phyloP scores from a whole-genome alignment of 2,113 vertebrate species.

The Acrocephalus kingi region DNA sequence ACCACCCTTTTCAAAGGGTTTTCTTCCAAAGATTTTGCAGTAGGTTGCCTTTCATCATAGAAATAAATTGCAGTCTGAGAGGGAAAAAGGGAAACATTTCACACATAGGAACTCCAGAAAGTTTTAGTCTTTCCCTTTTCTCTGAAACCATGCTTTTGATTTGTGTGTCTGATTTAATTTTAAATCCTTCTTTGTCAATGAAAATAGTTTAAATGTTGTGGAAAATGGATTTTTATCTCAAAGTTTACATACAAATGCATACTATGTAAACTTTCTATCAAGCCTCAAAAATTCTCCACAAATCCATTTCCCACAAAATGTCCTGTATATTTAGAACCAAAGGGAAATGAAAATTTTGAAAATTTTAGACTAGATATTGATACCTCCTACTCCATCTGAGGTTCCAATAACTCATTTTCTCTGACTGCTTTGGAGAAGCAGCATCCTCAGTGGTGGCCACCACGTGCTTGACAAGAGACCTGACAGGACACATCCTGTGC shows the following conservation, averaged over 20 bases:
- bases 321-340: background rate
- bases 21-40: background rate
- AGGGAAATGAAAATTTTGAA: background rate
- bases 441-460: background rate
- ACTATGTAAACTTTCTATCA: no score
- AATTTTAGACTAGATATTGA: background rate
- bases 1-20: background rate
- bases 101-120: accelerated
- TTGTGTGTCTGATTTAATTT: background rate
- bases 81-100: background rate
- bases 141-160: background rate
- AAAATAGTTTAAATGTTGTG: background rate
- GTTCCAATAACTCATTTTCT: background rate
- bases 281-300: no score
- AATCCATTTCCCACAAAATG: no score
- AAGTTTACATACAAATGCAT: no score
- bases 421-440: background rate
- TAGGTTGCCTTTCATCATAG: background rate
- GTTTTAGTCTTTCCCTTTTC: background rate
- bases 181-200: background rate
- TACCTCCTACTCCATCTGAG: background rate
- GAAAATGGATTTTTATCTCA: no score
- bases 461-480: background rate
- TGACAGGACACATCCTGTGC: background rate
- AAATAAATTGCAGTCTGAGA: background rate